Evolutionary conservation across 2,797 vertebrate species (phyloP).

Genomic region (Pseudomugil gertrudae): DNA sequence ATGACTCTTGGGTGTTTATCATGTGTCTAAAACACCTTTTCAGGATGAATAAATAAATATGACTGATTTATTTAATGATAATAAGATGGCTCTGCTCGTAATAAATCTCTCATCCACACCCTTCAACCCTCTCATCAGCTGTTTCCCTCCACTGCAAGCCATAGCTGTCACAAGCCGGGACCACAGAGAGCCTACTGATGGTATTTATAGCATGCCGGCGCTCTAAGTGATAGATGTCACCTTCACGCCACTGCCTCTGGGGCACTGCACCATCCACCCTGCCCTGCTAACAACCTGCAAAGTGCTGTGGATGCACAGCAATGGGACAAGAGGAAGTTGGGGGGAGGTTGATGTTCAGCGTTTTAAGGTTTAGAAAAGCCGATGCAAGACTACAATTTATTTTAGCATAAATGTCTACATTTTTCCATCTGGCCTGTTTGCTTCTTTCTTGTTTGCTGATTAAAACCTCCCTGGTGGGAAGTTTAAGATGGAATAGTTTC

Average conservation of each 20-base stretch:
- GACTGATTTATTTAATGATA: constrained; percentile 64
- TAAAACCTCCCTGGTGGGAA: constrained; percentile 55
- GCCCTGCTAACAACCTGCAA: constrained; percentile 81
- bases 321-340: constrained; percentile 28
- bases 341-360: constrained; percentile 31
- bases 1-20: constrained; percentile 12
- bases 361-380: constrained; percentile 29
- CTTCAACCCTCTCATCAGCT: constrained; percentile 71
- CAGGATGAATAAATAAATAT: too few species aligned
- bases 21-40: constrained; percentile 2
- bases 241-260: constrained; percentile 77
- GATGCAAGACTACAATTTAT: constrained; percentile 38
- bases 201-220: constrained; percentile 80
- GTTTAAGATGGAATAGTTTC: constrained; percentile 40
- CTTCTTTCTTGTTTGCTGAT: constrained; percentile 51
- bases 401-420: constrained; percentile 39
- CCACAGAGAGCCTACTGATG: constrained; percentile 70
- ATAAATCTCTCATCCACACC: constrained; percentile 65
- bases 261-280: constrained; percentile 69
- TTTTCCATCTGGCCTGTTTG: constrained; percentile 35
- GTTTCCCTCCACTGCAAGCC: constrained; percentile 73
- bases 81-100: constrained; percentile 80
- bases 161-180: constrained; percentile 76
- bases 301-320: constrained; percentile 66
- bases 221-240: constrained; percentile 86